These are phyloP conservation scores for Pseudoatta argentina DNA, from an alignment of 1,140 invertebrate species.

Conservation along the genomic window DNA sequence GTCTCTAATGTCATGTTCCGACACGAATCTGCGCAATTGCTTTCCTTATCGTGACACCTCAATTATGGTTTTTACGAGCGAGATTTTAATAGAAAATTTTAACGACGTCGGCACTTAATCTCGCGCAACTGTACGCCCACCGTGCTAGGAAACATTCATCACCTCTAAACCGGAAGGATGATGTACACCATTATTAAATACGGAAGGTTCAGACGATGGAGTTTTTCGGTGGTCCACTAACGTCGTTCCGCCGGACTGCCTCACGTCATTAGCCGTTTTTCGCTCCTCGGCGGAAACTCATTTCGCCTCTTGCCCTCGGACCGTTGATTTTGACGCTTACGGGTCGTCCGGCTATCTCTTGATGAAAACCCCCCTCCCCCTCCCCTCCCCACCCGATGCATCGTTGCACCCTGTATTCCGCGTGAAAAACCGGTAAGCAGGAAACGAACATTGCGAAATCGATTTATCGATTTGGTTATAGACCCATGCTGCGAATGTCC, in stretches of 20 bases:
- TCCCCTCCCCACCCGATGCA: no score
- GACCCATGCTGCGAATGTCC: conserved; percentile 34
- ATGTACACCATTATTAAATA: conserved; percentile 78
- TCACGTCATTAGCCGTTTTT: conserved; percentile 76
- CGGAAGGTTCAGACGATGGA: conserved; percentile 73
- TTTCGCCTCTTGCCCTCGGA: conserved; percentile 72
- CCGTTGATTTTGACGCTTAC: conserved; percentile 75
- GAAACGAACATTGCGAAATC: conserved; percentile 69
- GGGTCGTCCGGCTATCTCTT: conserved; percentile 67
- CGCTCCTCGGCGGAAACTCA: conserved; percentile 74
- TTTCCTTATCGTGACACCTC: conserved; percentile 57
- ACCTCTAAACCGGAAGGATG: conserved; percentile 65
- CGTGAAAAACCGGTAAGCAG: conserved; percentile 57
- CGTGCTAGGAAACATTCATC: conserved; percentile 69
- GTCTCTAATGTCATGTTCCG: conserved; percentile 30
- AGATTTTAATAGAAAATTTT: conserved; percentile 72
- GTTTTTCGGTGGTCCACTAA: conserved; percentile 74
- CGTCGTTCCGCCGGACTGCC: conserved; percentile 71
- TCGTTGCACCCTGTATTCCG: conserved; percentile 66
- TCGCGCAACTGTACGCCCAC: conserved; percentile 24
- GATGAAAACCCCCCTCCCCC: no score
- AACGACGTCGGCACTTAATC: conserved; percentile 56
- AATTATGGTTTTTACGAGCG: conserved; percentile 55
- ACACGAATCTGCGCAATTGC: conserved; percentile 60
- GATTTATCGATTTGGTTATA: conserved; percentile 70